Percentiles rank a stretch among this genome's conserved stretches.
Conservation (phyloP, 1,140 invertebrate genomes). For the Oppia nitens region DNA sequence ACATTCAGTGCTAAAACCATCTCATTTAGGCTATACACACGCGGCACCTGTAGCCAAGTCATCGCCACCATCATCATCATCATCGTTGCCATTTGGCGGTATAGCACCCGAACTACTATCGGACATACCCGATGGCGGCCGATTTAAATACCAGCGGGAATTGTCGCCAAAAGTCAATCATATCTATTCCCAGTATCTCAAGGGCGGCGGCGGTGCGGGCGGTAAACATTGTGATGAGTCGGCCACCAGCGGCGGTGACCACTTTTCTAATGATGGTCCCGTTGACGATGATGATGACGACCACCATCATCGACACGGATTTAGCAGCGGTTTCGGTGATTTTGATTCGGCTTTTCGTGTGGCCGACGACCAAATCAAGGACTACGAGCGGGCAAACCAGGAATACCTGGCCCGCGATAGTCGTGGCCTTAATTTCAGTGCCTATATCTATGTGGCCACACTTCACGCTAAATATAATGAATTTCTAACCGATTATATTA, state of each 20-base stretch:
- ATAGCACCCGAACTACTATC: conserved; percentile 6
- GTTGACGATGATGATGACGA: neutral
- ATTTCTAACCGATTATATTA: neutral
- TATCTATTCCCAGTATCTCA: conserved; percentile 3
- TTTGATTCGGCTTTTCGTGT: neutral
- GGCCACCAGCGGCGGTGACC: too few relatives aligned
- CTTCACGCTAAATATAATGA: conserved; percentile 12
- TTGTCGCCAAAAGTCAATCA: conserved; percentile 2
- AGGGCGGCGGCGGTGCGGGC: neutral
- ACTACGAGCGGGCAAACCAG: conserved; percentile 10
- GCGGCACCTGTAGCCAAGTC: neutral
- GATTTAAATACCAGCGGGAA: conserved; percentile 5
- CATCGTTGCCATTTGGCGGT: neutral
- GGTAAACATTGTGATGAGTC: neutral
- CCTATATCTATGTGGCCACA: conserved; percentile 10
- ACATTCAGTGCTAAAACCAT: neutral
- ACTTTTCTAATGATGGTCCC: neutral
- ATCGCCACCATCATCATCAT: neutral
- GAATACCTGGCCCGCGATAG: conserved; percentile 6
- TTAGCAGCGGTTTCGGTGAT: neutral
- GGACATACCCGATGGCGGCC: neutral
- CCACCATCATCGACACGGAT: neutral
- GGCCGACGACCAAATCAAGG: neutral
- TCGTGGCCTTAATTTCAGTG: conserved; percentile 9
- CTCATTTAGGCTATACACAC: neutral